phyloP scores from a whole-genome alignment of 2,888 invertebrate genomes.

The Mimumesa dahlbomi region DNA sequence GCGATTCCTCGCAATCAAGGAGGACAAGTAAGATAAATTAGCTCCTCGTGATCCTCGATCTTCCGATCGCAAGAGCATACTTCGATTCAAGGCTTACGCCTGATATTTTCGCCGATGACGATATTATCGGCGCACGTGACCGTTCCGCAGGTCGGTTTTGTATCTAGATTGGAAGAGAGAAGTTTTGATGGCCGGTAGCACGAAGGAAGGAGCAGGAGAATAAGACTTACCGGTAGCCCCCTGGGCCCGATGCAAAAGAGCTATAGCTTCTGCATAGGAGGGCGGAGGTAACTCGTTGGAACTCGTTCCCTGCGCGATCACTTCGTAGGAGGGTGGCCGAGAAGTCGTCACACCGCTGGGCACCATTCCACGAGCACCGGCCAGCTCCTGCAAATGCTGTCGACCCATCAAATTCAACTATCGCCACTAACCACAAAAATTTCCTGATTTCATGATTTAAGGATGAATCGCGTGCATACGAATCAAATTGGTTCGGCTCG shows the following conservation, averaged over 20 bases:
- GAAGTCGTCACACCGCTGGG: slow-evolving; percentile 82
- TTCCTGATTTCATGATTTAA: background rate
- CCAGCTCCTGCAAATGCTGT: slow-evolving; percentile 81
- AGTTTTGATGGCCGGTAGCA: background rate
- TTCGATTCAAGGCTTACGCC: slow-evolving; percentile 42
- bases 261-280: slow-evolving; percentile 84
- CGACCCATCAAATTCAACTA: background rate
- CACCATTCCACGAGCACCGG: slow-evolving; percentile 82
- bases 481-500: background rate
- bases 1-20: background rate
- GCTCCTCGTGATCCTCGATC: slow-evolving; percentile 10
- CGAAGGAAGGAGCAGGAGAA: no score
- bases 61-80: slow-evolving; percentile 11
- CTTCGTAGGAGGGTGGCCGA: slow-evolving; percentile 84
- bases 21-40: background rate
- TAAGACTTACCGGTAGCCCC: slow-evolving; percentile 64
- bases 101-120: slow-evolving; percentile 33
- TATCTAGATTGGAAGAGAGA: slow-evolving; percentile 43
- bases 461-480: no score
- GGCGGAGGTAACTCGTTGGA: slow-evolving; percentile 84
- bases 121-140: slow-evolving; percentile 38
- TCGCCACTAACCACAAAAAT: background rate
- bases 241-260: slow-evolving; percentile 69
- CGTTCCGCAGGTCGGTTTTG: slow-evolving; percentile 53
- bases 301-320: slow-evolving; percentile 80